A percentile compares a stretch with the other conserved stretches of the same genome.
These are phyloP conservation scores for Lasioglossum zephyrum DNA, from an alignment of 2,888 invertebrate genomes.

Conservation along the genomic window DNA sequence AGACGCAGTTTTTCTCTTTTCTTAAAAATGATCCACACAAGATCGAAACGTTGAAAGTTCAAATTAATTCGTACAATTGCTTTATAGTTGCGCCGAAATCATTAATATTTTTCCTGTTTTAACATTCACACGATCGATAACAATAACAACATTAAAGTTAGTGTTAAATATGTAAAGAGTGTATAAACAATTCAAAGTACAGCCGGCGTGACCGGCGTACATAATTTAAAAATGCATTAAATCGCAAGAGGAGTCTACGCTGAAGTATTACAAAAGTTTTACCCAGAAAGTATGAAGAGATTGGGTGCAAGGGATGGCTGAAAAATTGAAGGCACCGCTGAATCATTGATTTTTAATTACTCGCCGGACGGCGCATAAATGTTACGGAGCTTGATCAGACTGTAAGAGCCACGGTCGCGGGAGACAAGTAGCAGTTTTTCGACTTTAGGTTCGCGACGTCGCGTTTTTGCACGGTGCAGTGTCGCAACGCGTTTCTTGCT, in stretches of 20 bases:
- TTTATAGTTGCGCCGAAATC: too few species aligned
- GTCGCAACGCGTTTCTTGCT: conserved; percentile 21
- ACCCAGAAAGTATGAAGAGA: too few species aligned
- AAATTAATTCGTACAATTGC: too few species aligned
- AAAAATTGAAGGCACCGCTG: not conserved
- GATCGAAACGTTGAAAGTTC: too few species aligned
- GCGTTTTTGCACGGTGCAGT: conserved; percentile 31
- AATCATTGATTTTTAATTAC: conserved; percentile 16
- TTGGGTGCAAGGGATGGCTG: not conserved
- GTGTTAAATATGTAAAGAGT: too few species aligned
- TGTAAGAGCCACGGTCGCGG: not conserved
- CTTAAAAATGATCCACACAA: too few species aligned
- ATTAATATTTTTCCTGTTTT: too few species aligned
- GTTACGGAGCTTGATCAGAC: not conserved
- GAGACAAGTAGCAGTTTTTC: not conserved
- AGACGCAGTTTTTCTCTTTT: too few species aligned
- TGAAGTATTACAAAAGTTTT: not conserved
- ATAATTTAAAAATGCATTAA: conserved; percentile 11
- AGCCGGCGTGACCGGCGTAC: not conserved
- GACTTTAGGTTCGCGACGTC: not conserved
- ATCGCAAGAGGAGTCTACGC: not conserved
- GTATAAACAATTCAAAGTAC: not conserved
- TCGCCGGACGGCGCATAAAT: not conserved
- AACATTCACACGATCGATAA: too few species aligned
- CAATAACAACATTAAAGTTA: too few species aligned